phyloP scores from a whole-genome alignment of 2,797 vertebrate genomes.

The Cyclopterus lumpus region DNA sequence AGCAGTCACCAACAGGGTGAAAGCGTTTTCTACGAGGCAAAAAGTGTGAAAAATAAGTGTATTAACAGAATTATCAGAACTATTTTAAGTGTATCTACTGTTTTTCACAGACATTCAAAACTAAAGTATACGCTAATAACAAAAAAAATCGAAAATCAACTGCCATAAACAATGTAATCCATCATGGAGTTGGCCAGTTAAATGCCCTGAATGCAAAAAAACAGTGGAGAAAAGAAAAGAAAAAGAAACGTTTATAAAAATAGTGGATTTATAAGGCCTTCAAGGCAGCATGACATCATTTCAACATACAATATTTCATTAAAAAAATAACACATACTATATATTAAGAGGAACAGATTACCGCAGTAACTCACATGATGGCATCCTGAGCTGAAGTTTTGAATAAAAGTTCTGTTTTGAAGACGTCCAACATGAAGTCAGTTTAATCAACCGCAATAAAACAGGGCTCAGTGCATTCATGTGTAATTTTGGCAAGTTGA shows the following conservation, averaged over 20 bases:
- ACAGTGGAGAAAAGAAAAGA: not conserved
- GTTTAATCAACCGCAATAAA: constrained; percentile 41
- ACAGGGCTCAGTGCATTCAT: constrained; percentile 33
- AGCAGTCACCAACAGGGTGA: not conserved
- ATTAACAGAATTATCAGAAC: not conserved
- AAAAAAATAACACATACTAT: no score
- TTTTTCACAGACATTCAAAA: constrained; percentile 6
- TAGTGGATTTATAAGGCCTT: constrained; percentile 53
- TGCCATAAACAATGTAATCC: constrained; percentile 10
- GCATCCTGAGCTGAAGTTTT: constrained; percentile 23
- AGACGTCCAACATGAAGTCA: constrained; percentile 36
- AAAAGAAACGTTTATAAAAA: constrained; percentile 24
- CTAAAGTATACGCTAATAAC: constrained; percentile 25
- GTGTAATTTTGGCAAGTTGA: constrained; percentile 31
- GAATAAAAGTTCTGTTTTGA: constrained; percentile 22
- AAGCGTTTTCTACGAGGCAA: not conserved
- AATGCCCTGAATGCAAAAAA: constrained; percentile 30
- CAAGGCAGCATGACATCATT: constrained; percentile 54
- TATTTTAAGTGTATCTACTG: not conserved
- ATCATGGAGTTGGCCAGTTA: constrained; percentile 3
- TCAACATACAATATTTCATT: constrained; percentile 45
- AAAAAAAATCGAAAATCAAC: constrained; percentile 21
- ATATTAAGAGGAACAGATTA: constrained; percentile 14
- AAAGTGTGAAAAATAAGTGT: not conserved
- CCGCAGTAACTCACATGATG: constrained; percentile 30